Evolutionary conservation across 2,888 invertebrate genomes (phyloP), one percentile per base, ranked within the genome.

Genomic region (Drosophila planitibia): DNA sequence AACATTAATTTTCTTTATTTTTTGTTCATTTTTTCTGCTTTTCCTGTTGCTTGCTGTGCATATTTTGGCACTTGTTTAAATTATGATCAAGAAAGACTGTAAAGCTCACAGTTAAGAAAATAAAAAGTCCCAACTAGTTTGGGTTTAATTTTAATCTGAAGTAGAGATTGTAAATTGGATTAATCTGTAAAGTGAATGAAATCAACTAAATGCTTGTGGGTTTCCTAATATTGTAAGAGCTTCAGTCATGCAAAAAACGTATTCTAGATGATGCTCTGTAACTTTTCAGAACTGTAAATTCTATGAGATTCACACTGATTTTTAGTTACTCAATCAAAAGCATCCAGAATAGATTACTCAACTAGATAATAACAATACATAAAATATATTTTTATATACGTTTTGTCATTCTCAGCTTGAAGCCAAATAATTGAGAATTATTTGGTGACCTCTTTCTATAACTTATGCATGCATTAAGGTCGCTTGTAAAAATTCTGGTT

Each of bases 1-100:
- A 90, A 90, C 91, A 91, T 85, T 86, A 91, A 91, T 90, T 88
- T 88, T 78, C 68, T 77, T 39, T 39, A 41, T 41, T 59, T 68
- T 73, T 61, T 61, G 47, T 64, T 55, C 54, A 61, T 68, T 80
- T 66, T 66, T 81, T 64, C 39, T 57, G 51, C 58, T 57, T 59
- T 63, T 59, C 62, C 62, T 44, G 49, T 32, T 51, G 55, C 71
- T 59, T 60, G 55, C 57, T 74, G 73, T 72, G 68, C 70, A 71
- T 72, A 76, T 78, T 80, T 78, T 75, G 71, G 70, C 70, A 63
- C 73, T 84, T 76, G 63, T 25, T 74, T 70, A 78, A 83, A 78
- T 74, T 85, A 78, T 83, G 69, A 63, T 61, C 61, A 67, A 64
- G 35, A 69, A 52, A 44, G 44, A 32, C 39, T 37, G 39, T 35